Percentiles rank a stretch among this genome's conserved stretches.
phyloP scores from a whole-genome alignment of 2,888 invertebrate species.

The Cancer borealis region DNA sequence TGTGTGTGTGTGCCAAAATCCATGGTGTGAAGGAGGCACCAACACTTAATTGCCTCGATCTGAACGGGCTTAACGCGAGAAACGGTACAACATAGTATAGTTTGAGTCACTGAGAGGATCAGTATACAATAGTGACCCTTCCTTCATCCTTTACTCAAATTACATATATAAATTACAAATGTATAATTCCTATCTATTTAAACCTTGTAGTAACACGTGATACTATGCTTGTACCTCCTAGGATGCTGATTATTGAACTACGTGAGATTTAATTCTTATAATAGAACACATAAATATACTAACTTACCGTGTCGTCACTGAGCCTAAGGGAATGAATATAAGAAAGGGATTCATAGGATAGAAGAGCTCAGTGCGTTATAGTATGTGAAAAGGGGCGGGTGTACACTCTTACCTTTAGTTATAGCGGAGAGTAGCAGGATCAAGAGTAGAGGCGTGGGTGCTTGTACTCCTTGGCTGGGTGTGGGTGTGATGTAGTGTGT shows the following conservation, averaged over 20 bases:
- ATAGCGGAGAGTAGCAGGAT: neutral
- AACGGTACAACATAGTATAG: neutral
- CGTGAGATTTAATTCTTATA: no score
- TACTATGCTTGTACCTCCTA: neutral
- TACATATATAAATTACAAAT: neutral
- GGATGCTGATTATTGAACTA: no score
- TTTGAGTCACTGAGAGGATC: neutral
- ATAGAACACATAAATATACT: no score
- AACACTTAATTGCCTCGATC: no score
- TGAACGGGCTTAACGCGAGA: neutral
- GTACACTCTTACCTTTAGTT: neutral
- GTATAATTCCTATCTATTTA: no score
- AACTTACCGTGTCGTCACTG: neutral
- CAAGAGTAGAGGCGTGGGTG: neutral
- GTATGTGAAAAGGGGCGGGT: neutral
- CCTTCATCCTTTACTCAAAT: neutral
- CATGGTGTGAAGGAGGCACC: neutral
- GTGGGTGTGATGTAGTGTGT: neutral
- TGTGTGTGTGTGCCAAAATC: conserved; percentile 43
- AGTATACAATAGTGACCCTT: neutral
- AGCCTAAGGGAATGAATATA: neutral
- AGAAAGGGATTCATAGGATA: neutral
- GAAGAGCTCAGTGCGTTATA: neutral
- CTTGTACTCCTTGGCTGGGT: neutral
- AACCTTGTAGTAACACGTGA: neutral